phyloP scores from a whole-genome alignment of 2,797 vertebrate genomes.

The Ispidina lecontei region DNA sequence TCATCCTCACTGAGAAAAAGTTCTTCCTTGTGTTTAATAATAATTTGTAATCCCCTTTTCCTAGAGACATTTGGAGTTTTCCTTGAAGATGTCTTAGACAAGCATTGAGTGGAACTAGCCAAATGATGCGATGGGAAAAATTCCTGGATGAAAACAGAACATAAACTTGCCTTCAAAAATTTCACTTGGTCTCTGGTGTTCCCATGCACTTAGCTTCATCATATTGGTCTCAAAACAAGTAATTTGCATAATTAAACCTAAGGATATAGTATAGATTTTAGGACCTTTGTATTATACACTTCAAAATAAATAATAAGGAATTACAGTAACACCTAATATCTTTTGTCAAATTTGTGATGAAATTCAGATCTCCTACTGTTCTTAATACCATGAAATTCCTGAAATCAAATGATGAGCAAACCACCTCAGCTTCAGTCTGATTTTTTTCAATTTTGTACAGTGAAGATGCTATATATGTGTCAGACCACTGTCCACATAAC shows the following conservation, averaged over 20 bases:
- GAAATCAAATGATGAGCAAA: neutral
- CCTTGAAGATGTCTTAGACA: neutral
- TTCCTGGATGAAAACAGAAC: neutral
- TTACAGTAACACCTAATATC: neutral
- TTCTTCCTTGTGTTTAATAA: too few relatives aligned
- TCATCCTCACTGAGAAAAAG: too few relatives aligned
- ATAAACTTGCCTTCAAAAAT: neutral
- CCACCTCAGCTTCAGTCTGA: neutral
- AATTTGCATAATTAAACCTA: neutral
- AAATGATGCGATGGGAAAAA: neutral
- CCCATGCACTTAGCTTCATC: neutral
- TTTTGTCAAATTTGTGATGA: neutral
- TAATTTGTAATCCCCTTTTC: neutral
- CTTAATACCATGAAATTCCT: neutral
- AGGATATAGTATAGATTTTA: neutral
- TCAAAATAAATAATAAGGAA: neutral
- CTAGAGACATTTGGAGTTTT: neutral
- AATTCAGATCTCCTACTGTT: neutral
- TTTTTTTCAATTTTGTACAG: neutral
- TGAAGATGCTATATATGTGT: neutral
- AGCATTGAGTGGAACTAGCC: neutral
- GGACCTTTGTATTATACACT: rapidly evolving
- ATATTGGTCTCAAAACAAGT: neutral
- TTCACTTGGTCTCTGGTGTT: rapidly evolving
- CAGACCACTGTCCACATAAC: neutral